phyloP scores from a whole-genome alignment of 2,888 invertebrate genomes.

The Nineta flava region DNA sequence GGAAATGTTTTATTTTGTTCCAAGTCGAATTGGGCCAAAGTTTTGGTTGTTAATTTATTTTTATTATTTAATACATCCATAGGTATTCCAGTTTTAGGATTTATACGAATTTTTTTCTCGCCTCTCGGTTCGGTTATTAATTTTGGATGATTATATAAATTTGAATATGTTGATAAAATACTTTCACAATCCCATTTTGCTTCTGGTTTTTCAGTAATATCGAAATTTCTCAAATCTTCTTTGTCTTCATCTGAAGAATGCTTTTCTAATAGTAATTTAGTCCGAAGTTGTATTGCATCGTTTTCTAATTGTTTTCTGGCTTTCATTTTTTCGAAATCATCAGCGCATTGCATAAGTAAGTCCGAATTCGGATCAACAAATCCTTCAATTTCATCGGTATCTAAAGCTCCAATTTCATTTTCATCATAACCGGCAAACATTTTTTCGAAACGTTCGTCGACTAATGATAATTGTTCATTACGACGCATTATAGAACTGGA shows the following conservation, averaged over 20 bases:
- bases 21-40: slow-evolving; percentile 47
- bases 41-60: slow-evolving; percentile 47
- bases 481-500: slow-evolving; percentile 77
- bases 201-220: slow-evolving; percentile 43
- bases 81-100: slow-evolving; percentile 59
- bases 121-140: slow-evolving; percentile 61
- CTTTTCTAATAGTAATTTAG: slow-evolving; percentile 11
- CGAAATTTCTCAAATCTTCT: slow-evolving; percentile 39
- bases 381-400: slow-evolving; percentile 81
- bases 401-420: slow-evolving; percentile 75
- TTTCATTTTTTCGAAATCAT: slow-evolving; percentile 54
- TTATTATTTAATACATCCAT: slow-evolving; percentile 41
- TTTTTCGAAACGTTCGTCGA: slow-evolving; percentile 83
- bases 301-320: slow-evolving; percentile 38
- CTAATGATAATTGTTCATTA: slow-evolving; percentile 61
- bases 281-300: slow-evolving; percentile 17
- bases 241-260: slow-evolving; percentile 28
- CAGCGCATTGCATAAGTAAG: slow-evolving; percentile 51
- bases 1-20: slow-evolving; percentile 18
- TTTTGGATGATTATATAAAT: slow-evolving; percentile 83
- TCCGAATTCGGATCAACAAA: slow-evolving; percentile 50
- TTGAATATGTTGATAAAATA: slow-evolving; percentile 79
- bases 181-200: slow-evolving; percentile 85
- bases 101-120: slow-evolving; percentile 47
- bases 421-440: slow-evolving; percentile 76